phyloP scores from a whole-genome alignment of 2,797 vertebrate species.

The Anguilla anguilla region DNA sequence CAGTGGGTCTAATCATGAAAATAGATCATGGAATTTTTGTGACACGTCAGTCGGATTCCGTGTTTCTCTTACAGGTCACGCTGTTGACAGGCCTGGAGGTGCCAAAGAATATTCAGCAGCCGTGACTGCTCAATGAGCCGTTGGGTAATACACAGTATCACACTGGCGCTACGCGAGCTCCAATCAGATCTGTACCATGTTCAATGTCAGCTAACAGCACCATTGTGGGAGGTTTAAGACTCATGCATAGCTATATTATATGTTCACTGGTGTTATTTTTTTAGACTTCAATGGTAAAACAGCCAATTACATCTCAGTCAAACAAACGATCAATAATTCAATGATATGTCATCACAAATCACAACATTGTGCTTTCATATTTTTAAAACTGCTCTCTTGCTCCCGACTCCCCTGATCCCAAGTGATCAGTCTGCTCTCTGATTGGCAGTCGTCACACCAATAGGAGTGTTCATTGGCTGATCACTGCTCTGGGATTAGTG shows the following conservation, averaged over 20 bases:
- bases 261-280: constrained; percentile 15
- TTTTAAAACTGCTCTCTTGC: constrained; percentile 5
- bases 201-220: constrained; percentile 34
- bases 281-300: constrained; percentile 27
- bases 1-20: not conserved
- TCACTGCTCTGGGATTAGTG: not conserved
- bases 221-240: constrained; percentile 23
- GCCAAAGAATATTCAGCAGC: constrained; percentile 79
- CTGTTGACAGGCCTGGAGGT: constrained; percentile 90
- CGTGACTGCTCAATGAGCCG: constrained; percentile 39
- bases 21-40: not conserved
- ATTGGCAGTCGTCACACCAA: not conserved
- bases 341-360: not conserved
- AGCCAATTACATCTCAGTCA: constrained; percentile 5
- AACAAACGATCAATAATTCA: not conserved
- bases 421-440: not conserved
- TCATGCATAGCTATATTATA: constrained; percentile 26
- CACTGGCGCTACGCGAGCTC: constrained; percentile 2
- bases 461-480: not conserved
- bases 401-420: not conserved
- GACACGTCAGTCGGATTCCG: not conserved
- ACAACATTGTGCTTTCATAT: not conserved
- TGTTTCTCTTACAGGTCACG: constrained; percentile 82
- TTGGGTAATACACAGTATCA: constrained; percentile 27
- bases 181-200: constrained; percentile 15